These are phyloP conservation scores for Leptinotarsa defecta DNA, from an alignment of 1,140 invertebrate genomes.

Conservation along the genomic window DNA sequence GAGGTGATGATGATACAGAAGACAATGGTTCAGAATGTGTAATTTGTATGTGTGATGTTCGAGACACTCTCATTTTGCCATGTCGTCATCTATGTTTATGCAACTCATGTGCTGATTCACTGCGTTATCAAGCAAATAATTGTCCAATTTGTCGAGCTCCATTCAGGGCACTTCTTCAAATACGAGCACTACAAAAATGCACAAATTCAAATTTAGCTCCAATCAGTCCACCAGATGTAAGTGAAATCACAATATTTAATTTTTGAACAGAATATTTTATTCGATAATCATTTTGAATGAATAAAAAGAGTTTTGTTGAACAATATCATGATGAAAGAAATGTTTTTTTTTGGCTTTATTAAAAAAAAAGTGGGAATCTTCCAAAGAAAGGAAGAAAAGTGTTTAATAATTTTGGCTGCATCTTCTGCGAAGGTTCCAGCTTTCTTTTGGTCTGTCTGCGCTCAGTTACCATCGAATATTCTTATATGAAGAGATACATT, in stretches of 20 bases:
- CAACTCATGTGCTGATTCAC: slow-evolving; percentile 94
- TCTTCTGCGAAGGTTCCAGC: no score
- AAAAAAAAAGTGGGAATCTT: no score
- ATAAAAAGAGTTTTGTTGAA: no score
- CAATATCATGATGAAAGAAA: no score
- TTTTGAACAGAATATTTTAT: no score
- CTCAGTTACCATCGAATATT: no score
- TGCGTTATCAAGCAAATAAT: slow-evolving; percentile 96
- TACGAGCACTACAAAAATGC: slow-evolving; percentile 88
- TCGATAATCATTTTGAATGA: no score
- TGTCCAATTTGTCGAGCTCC: slow-evolving; percentile 98
- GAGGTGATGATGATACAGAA: slow-evolving; percentile 88
- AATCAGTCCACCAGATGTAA: slow-evolving; percentile 62
- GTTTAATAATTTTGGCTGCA: no score
- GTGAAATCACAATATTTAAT: neutral
- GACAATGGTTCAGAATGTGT: slow-evolving; percentile 98
- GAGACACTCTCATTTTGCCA: slow-evolving; percentile 97
- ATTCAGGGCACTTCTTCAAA: slow-evolving; percentile 94
- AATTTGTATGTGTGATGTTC: slow-evolving; percentile 97
- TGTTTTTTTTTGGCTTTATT: no score
- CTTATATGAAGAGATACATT: no score
- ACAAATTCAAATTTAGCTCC: slow-evolving; percentile 58
- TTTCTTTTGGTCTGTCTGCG: no score
- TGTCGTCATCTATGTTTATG: slow-evolving; percentile 98
- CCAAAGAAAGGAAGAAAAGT: no score